Evolutionary conservation across 1,140 invertebrate genomes (phyloP), one percentile per base, ranked within the genome.

Genomic region (Lysiphlebus fabarum): DNA sequence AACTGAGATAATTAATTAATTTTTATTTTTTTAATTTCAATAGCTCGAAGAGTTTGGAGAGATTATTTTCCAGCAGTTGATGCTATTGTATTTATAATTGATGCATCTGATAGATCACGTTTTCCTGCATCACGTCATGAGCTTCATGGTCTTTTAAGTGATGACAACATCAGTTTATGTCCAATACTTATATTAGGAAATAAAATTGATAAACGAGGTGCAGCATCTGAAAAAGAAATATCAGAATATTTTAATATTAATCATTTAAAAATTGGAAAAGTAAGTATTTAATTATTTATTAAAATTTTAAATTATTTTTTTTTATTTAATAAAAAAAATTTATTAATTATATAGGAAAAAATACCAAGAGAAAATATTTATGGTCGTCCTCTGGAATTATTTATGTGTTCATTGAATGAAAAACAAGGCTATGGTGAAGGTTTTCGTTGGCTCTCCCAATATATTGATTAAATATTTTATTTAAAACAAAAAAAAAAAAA

Each of bases 41-140:
- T 67, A 94, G 96, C 96, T 56, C 85, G 96, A 68, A 86, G 95
- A 79, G 96, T 99, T 49, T 99, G 98, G 98, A 98, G 97, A 80
- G 95, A 98, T 81, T 99, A 99, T 79, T 99, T 99, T 78, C 96
- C 96, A 51, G 97, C 97, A 50, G 96, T 99, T 12, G 97, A 99
- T 84, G 96, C 95, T 41, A 98, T 99, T 73, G 97, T 99, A 11
- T 99, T 99, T 81, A 85, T 99, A 60, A 90, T 99, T 67, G 98
- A 99, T 82, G 92, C 92, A 9, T 93, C 87, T 79, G 96, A 99
- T 79, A 85, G 88, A 70, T 84, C 85, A 49, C 85, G 97, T 70
- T 90, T 99, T 77, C 80, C 82, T 59, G 97, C 99, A 83, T 95
- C 95, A 67, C 96, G 95, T 83, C 82, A 84, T 41, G 92, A 95